These are phyloP conservation scores for Dasyornis broadbenti DNA, from an alignment of 2,113 vertebrate genomes.

Conservation along the genomic window DNA sequence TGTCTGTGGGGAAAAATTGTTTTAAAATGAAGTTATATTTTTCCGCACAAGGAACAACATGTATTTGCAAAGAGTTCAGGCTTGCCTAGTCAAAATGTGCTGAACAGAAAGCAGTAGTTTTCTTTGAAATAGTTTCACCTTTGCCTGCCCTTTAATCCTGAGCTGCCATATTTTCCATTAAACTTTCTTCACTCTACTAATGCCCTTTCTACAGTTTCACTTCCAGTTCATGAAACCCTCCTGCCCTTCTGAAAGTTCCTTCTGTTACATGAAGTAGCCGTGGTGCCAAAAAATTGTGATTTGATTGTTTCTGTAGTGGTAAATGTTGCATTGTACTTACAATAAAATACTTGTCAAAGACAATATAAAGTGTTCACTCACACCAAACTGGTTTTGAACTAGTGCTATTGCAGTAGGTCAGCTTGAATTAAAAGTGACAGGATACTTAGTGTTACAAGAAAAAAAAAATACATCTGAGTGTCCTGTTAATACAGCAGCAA, in stretches of 20 bases:
- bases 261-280: neutral
- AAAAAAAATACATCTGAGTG: neutral
- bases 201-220: neutral
- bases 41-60: neutral
- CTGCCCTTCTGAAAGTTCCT: neutral
- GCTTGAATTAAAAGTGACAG: conserved; percentile 51
- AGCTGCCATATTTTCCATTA: neutral
- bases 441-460: neutral
- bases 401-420: conserved; percentile 2
- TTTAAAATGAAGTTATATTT: neutral
- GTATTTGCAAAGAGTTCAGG: neutral
- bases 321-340: conserved; percentile 42
- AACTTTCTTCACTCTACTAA: neutral
- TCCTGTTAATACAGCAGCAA: neutral
- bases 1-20: neutral
- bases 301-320: neutral
- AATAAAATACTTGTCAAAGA: conserved; percentile 49
- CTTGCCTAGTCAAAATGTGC: neutral
- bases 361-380: neutral
- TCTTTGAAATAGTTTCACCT: neutral
- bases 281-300: neutral
- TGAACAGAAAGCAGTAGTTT: neutral
- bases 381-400: conserved; percentile 23
- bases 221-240: neutral
- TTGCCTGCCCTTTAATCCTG: neutral